A percentile compares a stretch with the other conserved stretches of the same genome.
phyloP scores from a whole-genome alignment of 2,113 vertebrate genomes.

The Illadopsis cleaveri region DNA sequence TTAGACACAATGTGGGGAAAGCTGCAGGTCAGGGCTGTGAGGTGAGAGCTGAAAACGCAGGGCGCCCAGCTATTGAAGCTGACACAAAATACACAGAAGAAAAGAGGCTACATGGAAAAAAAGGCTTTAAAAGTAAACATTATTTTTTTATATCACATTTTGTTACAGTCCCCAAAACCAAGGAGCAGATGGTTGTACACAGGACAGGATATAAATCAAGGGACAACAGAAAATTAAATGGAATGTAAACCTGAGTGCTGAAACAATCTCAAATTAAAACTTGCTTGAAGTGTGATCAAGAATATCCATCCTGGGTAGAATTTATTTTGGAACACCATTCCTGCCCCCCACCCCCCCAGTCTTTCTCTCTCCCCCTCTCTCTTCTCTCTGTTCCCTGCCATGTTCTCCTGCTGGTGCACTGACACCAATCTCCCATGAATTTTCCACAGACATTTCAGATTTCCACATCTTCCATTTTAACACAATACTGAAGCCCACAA shows the following conservation, averaged over 20 bases:
- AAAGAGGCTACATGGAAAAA: constrained; percentile 11
- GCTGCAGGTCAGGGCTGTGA: background rate
- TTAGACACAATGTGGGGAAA: constrained; percentile 12
- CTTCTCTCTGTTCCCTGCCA: background rate
- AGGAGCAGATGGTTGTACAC: background rate
- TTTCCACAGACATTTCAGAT: background rate
- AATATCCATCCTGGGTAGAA: background rate
- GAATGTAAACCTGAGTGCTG: background rate
- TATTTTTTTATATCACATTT: background rate
- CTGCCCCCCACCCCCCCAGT: background rate
- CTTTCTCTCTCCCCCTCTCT: background rate
- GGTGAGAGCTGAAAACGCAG: background rate
- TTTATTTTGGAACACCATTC: background rate
- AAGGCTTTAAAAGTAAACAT: constrained; percentile 55
- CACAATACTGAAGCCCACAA: background rate
- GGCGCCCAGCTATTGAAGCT: background rate
- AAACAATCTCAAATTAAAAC: background rate
- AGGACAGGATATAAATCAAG: background rate
- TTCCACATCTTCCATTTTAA: background rate
- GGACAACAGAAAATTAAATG: background rate
- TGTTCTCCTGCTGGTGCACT: background rate
- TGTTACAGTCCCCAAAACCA: background rate
- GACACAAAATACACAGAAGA: constrained; percentile 47
- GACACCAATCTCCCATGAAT: background rate
- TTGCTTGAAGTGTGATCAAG: background rate